Percentiles rank a stretch among this genome's conserved stretches.
Evolutionary conservation across 1,140 invertebrate species (phyloP).

Genomic region (Orius insidiosus): DNA sequence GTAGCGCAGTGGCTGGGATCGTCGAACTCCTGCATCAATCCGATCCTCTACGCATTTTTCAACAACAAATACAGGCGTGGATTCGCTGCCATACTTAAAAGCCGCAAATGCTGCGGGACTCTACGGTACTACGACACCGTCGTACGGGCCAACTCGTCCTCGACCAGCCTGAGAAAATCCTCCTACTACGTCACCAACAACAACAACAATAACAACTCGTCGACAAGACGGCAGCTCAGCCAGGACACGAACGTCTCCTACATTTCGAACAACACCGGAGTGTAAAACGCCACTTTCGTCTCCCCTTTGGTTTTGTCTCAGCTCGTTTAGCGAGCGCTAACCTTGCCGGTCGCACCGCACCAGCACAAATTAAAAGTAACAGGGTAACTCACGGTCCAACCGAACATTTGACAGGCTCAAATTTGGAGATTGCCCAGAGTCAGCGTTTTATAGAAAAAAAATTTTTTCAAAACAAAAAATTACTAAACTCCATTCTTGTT

Average conservation of each 20-base stretch:
- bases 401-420: too few species aligned
- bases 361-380: too few species aligned
- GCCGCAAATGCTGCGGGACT: constrained; percentile 62
- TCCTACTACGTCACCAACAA: constrained; percentile 59
- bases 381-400: too few species aligned
- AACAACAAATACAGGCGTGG: constrained; percentile 90
- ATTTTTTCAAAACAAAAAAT: too few species aligned
- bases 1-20: constrained; percentile 91
- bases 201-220: constrained; percentile 24
- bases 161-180: constrained; percentile 58
- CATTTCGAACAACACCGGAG: constrained; percentile 24
- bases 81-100: constrained; percentile 76
- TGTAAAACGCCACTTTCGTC: constrained; percentile 15
- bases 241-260: constrained; percentile 25
- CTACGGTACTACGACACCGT: constrained; percentile 68
- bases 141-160: constrained; percentile 55
- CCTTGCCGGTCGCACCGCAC: too few species aligned
- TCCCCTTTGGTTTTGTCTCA: too few species aligned
- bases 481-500: too few species aligned
- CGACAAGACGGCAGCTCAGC: constrained; percentile 20
- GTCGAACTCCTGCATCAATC: constrained; percentile 94
- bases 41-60: constrained; percentile 92
- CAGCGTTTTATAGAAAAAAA: too few species aligned
- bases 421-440: too few species aligned
- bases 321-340: too few species aligned